phyloP scores from a whole-genome alignment of 35 echinoderm and acorn worm genomes.

The Holothuria glaberrima region DNA sequence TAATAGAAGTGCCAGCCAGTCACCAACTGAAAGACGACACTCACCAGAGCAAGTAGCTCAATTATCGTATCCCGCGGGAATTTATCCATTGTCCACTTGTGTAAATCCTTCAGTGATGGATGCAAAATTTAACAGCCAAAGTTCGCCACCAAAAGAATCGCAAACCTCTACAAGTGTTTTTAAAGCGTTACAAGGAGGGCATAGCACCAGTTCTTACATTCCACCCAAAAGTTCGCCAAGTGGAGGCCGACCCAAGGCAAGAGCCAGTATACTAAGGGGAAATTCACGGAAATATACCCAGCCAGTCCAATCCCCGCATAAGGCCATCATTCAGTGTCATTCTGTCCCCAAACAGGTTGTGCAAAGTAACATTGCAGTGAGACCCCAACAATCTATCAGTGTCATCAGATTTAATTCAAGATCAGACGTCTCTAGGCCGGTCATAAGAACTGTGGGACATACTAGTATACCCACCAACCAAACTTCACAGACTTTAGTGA shows the following conservation, averaged over 20 bases:
- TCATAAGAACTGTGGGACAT: too few species aligned
- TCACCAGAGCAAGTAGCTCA: too few species aligned
- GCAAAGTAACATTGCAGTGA: too few species aligned
- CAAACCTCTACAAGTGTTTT: background rate
- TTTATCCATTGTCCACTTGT: too few species aligned
- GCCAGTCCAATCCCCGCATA: background rate
- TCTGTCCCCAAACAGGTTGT: too few species aligned
- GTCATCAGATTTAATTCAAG: too few species aligned
- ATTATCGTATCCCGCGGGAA: too few species aligned
- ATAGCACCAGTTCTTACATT: background rate
- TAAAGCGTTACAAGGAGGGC: background rate
- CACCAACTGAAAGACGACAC: background rate
- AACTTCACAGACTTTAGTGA: background rate
- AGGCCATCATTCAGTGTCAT: background rate
- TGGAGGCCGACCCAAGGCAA: background rate
- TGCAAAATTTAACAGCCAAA: too few species aligned
- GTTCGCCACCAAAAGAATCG: background rate
- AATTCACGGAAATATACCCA: background rate
- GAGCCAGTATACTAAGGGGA: conserved; percentile 2
- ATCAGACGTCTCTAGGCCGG: too few species aligned
- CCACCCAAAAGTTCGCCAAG: background rate
- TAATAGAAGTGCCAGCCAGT: background rate
- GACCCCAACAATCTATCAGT: too few species aligned
- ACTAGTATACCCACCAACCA: background rate
- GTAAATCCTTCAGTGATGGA: too few species aligned